phyloP scores from a whole-genome alignment of 2,888 invertebrate species.

The Aromia moschata region DNA sequence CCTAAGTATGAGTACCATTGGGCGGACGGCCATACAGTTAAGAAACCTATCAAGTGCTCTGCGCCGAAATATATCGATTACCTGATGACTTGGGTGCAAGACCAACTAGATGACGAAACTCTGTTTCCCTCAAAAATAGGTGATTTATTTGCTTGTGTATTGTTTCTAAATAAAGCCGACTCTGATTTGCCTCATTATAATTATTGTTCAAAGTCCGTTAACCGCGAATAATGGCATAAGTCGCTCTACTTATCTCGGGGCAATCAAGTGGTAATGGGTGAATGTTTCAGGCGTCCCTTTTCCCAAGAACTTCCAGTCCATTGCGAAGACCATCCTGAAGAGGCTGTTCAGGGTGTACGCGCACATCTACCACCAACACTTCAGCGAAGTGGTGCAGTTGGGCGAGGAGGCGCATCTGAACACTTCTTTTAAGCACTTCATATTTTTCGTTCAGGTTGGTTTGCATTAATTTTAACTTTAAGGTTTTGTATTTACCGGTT shows the following conservation, averaged over 20 bases:
- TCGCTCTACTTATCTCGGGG: constrained; percentile 13
- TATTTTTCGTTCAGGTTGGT: constrained; percentile 42
- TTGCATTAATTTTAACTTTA: constrained; percentile 19
- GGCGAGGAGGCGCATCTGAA: constrained; percentile 99
- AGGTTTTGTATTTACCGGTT: not conserved
- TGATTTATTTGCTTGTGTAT: constrained; percentile 54
- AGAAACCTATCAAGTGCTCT: constrained; percentile 98
- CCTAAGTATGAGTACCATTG: constrained; percentile 99
- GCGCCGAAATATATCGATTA: constrained; percentile 99
- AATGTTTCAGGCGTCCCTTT: constrained; percentile 87
- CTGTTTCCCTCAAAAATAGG: constrained; percentile 98
- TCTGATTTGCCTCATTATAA: no score
- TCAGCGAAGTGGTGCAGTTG: constrained; percentile 95
- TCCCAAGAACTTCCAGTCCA: constrained; percentile 95
- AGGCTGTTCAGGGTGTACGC: constrained; percentile 98
- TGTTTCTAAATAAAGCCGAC: no score
- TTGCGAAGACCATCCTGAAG: constrained; percentile 98
- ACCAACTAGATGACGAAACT: constrained; percentile 98
- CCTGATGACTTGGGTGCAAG: constrained; percentile 99
- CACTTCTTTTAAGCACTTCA: constrained; percentile 99
- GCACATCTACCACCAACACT: constrained; percentile 99
- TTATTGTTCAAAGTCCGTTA: constrained; percentile 6
- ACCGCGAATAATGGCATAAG: constrained; percentile 5
- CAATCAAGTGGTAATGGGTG: not conserved
- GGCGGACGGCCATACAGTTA: constrained; percentile 98